Evolutionary conservation across 2,888 invertebrate genomes (phyloP).

Genomic region (Eulithis testata): DNA sequence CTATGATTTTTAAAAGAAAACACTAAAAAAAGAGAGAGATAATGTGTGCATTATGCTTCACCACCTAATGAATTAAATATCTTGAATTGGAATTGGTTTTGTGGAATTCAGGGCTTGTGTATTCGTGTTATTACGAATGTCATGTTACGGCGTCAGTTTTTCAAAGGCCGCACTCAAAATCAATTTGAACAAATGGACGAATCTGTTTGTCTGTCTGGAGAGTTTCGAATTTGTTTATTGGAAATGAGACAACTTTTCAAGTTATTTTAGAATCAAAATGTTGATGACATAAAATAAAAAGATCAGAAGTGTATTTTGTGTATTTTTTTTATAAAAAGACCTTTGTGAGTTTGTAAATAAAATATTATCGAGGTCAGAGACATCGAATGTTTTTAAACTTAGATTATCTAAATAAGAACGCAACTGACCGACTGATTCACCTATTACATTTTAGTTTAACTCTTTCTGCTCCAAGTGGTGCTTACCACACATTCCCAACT

Average conservation of each 20-base stretch:
- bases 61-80: too few relatives aligned
- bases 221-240: slow-evolving; percentile 31
- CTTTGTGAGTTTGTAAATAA: neutral
- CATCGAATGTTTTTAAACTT: too few relatives aligned
- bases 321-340: neutral
- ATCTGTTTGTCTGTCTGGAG: slow-evolving; percentile 25
- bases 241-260: slow-evolving; percentile 23
- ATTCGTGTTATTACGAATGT: neutral
- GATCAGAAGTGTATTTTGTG: neutral
- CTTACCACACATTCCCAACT: too few relatives aligned
- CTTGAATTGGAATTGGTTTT: too few relatives aligned
- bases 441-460: too few relatives aligned
- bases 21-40: too few relatives aligned
- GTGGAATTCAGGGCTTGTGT: too few relatives aligned
- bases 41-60: too few relatives aligned
- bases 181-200: slow-evolving; percentile 27
- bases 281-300: slow-evolving; percentile 9
- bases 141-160: neutral
- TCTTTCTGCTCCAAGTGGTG: too few relatives aligned
- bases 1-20: too few relatives aligned
- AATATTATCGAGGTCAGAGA: too few relatives aligned
- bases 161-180: slow-evolving; percentile 3
- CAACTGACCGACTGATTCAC: too few relatives aligned
- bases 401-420: neutral
- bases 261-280: slow-evolving; percentile 11